phyloP scores from a whole-genome alignment of 2,113 vertebrate genomes.

The Scomber japonicus region DNA sequence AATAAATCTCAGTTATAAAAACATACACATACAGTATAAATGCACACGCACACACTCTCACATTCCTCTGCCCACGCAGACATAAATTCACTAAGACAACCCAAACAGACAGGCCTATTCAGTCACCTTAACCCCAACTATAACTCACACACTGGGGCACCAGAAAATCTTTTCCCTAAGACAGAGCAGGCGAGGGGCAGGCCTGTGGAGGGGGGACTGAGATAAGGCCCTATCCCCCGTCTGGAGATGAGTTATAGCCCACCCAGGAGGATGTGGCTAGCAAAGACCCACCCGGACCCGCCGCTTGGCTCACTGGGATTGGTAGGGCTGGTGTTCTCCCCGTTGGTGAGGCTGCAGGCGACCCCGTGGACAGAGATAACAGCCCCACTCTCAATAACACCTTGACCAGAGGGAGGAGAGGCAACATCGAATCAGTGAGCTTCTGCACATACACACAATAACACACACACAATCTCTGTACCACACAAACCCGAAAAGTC shows the following conservation, averaged over 20 bases:
- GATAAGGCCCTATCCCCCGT: conserved; percentile 77
- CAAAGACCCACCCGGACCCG: conserved; percentile 66
- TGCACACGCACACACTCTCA: conserved; percentile 29
- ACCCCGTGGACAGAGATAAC: conserved; percentile 75
- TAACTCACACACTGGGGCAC: conserved; percentile 73
- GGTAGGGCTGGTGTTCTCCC: conserved; percentile 55
- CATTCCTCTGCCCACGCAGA: conserved; percentile 57
- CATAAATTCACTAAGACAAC: conserved; percentile 73
- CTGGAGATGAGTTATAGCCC: conserved; percentile 83
- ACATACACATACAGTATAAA: conserved; percentile 15
- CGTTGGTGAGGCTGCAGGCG: conserved; percentile 55
- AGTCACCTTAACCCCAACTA: conserved; percentile 80
- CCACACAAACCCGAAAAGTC: conserved; percentile 35
- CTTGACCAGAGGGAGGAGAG: conserved; percentile 74
- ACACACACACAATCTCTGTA: background rate
- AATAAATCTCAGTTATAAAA: conserved; percentile 51
- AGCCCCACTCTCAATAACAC: conserved; percentile 79
- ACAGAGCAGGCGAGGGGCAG: conserved; percentile 69
- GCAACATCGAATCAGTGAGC: conserved; percentile 58
- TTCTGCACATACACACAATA: conserved; percentile 4
- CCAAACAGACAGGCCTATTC: conserved; percentile 75
- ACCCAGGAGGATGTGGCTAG: conserved; percentile 79
- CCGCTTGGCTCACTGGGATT: conserved; percentile 57
- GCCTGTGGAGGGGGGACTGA: conserved; percentile 66
- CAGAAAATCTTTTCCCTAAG: conserved; percentile 74